phyloP scores from a whole-genome alignment of 2,113 vertebrate genomes.

The Haliaeetus leucogaster region DNA sequence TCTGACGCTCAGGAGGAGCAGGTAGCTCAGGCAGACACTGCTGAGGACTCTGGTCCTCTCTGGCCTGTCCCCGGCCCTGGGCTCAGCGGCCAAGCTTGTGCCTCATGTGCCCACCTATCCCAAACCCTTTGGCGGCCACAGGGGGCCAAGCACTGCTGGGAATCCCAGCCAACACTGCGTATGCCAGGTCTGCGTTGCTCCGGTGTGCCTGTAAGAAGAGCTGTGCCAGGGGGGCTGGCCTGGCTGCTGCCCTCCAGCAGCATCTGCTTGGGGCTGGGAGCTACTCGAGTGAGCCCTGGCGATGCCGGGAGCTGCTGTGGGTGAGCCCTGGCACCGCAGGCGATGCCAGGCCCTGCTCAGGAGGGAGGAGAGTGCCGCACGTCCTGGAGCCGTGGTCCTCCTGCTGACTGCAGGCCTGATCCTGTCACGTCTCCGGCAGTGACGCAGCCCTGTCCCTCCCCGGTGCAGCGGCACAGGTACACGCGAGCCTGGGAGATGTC shows the following conservation, averaged over 20 bases:
- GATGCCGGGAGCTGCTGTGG: rapidly evolving
- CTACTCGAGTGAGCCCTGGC: neutral
- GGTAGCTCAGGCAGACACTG: neutral
- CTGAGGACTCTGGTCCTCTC: neutral
- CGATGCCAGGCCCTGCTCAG: rapidly evolving
- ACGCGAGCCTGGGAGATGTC: rapidly evolving
- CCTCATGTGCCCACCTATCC: rapidly evolving
- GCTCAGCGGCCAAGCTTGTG: neutral
- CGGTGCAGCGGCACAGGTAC: neutral
- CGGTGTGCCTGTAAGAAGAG: neutral
- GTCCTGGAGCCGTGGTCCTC: neutral
- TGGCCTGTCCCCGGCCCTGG: rapidly evolving
- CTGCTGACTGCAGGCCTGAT: neutral
- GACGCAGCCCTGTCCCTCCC: neutral
- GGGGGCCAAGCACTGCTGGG: neutral
- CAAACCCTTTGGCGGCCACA: neutral
- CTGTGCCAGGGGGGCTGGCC: rapidly evolving
- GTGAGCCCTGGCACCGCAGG: rapidly evolving
- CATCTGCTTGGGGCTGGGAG: too few relatives aligned
- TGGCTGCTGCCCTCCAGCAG: neutral
- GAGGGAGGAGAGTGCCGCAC: neutral
- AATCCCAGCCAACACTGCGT: rapidly evolving
- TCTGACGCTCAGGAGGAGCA: neutral
- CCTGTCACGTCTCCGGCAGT: rapidly evolving
- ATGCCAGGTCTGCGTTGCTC: rapidly evolving